A percentile compares a stretch with the other conserved stretches of the same genome.
These are phyloP conservation scores for Coracias cyanogaster DNA, from an alignment of 2,797 vertebrate species.

Conservation along the genomic window DNA sequence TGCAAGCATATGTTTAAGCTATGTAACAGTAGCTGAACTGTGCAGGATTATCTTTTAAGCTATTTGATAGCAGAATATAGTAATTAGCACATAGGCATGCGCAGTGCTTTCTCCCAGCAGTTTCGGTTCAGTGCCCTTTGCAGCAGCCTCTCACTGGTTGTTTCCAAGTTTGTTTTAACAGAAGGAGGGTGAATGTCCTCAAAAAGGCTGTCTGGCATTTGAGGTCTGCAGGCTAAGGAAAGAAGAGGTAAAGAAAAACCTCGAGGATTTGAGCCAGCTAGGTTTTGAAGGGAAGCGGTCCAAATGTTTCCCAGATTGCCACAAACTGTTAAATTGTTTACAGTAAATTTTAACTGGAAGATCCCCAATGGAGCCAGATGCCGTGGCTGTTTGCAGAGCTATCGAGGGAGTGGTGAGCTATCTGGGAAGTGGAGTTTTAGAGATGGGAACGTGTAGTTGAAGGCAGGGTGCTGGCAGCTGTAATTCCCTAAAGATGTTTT, in stretches of 20 bases:
- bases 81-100: background rate
- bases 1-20: background rate
- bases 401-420: background rate
- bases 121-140: background rate
- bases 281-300: conserved; percentile 30
- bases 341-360: conserved; percentile 60
- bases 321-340: conserved; percentile 58
- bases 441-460: background rate
- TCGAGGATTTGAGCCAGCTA: background rate
- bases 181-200: background rate
- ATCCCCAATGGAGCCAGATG: conserved; percentile 42
- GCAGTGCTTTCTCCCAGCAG: background rate
- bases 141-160: background rate
- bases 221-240: background rate
- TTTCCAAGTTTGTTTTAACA: background rate
- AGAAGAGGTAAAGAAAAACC: background rate
- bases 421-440: background rate
- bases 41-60: background rate
- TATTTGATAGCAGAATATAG: fast-evolving
- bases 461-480: conserved; percentile 7
- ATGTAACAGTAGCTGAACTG: background rate
- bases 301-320: conserved; percentile 40
- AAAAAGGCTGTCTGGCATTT: background rate
- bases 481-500: background rate
- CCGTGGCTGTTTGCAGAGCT: conserved; percentile 9